Base-by-base conservation (phyloP, 2,113 vertebrate genomes). In the Nesospiza acunhae region DNA sequence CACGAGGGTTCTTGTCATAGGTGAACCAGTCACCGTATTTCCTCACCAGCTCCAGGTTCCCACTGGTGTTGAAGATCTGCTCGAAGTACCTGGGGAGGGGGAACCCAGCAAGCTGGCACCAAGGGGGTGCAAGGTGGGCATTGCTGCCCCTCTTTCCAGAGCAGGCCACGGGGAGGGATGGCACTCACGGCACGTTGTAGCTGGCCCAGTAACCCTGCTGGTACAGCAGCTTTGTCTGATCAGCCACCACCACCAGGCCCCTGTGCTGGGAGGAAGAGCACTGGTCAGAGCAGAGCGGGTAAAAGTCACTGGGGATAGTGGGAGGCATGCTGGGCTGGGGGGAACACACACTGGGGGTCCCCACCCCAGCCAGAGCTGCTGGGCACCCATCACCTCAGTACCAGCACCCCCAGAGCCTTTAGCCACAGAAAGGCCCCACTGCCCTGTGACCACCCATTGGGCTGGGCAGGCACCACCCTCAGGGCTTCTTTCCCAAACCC, bases 121-220 rank as follows among this genome's bases (percentile, higher is more conserved):
- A 13, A 23, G 2, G 5, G 9, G 47, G 19, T 8, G 23, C 27
- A 12, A 55, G 44, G 72, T n/a, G 33, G 10, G 81, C 3, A 3
- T 1, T 0, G 10, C 50, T 24, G 31, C 17, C 84, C 42, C 30
- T 13, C 28, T 24, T 10, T 1, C 2, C 2, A 4, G n/a, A 44
- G 26, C 33, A 39, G 7, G 44, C 15, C 0, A 6, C 0, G 1
- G 70, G 41, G 35, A 33, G 42, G 66, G 81, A 8, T 2, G 4
- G 23, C 49, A 75, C 99, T 95, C 98, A 99, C 99, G 99, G 99
- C 60, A 99, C 98, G 67, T 99, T 99, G 97, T 98, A 99, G 98
- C 99, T 99, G 87, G 99, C 99, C 99, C 99, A 99, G 96, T 99
- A 99, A 19, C 98, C 98, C 27, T 97, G 98, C 91, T 98, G 74